These are phyloP conservation scores for Aphelocoma coerulescens DNA, from an alignment of 2,113 vertebrate species.

Conservation along the genomic window DNA sequence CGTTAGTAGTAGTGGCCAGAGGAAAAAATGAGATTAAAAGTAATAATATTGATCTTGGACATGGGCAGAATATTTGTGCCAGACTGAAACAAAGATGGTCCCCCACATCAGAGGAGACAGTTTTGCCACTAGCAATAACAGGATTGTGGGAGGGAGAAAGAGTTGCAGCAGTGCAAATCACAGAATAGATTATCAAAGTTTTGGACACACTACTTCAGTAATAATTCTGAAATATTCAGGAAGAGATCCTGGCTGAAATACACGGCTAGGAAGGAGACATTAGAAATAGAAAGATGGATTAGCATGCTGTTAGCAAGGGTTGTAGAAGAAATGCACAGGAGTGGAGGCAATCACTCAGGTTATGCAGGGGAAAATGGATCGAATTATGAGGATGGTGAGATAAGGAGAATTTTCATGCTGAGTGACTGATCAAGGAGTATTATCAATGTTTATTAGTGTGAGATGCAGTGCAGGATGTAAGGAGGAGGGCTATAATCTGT, in stretches of 20 bases:
- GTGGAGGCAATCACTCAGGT: background rate
- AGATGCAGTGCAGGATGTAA: background rate
- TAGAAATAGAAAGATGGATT: background rate
- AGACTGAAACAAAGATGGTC: background rate
- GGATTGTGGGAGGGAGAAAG: background rate
- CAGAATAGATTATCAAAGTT: background rate
- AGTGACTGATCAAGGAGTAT: background rate
- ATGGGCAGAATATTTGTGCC: background rate
- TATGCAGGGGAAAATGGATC: background rate
- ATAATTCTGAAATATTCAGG: background rate
- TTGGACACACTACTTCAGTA: background rate
- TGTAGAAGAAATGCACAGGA: background rate
- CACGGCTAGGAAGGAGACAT: background rate
- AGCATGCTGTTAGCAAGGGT: background rate
- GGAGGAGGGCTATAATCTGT: background rate
- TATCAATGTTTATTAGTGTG: background rate
- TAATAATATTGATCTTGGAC: background rate
- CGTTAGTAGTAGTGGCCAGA: background rate
- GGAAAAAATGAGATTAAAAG: background rate
- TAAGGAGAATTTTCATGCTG: background rate
- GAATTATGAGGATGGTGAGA: background rate
- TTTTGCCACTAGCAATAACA: background rate
- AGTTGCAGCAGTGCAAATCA: background rate
- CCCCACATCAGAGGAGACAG: background rate
- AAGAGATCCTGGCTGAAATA: background rate